Base-by-base conservation (phyloP, 2,888 invertebrate species). In the Dysmachus trigonus region DNA sequence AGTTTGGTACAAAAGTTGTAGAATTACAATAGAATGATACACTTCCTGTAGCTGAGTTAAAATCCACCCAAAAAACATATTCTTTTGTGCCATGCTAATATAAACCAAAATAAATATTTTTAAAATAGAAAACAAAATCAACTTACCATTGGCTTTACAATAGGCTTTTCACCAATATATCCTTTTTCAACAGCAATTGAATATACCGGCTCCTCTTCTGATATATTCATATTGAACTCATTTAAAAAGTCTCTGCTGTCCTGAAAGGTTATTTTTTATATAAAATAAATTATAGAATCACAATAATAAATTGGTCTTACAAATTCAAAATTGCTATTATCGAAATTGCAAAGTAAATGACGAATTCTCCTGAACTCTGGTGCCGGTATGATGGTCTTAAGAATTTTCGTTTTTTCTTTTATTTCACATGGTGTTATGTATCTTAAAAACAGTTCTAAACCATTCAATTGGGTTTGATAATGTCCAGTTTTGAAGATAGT, bases 11-110 rank as follows among this genome's bases (percentile, higher is more conserved):
- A 47, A 83, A 83, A n/a, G 83, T 83, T 15, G 72, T 13, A 13
- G 38, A 38, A n/a, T 71, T 7, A 15, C 71, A 83, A 72, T 53
- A 83, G 15, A 83, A 83, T 22, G 83, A 83, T 41, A 83, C 8
- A 41, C 38, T 83, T 41, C 10, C 38, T 38, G 71, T 83, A 30
- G 15, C 31, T n/a, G 38, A 33, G 15, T 83, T 83, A 8, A 83
- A 83, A 41, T 83, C 83, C 22, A 72, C 72, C 83, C 83, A 83
- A 10, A 82, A 8, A 62, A 30, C 81, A 31, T 18, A 62, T 31
- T 10, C 22, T 22, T 4, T 30, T 2, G 8, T 72, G 27, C 22
- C 31, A 15, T 72, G 7, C 83, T 83, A 15, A 72, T 13, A 31
- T 38, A 18, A 76, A 5, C 33, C 6, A 81, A 31, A 51, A 22